These are phyloP conservation scores for Saguinus midas DNA, from an alignment of 2,113 vertebrate genomes.

Conservation along the genomic window DNA sequence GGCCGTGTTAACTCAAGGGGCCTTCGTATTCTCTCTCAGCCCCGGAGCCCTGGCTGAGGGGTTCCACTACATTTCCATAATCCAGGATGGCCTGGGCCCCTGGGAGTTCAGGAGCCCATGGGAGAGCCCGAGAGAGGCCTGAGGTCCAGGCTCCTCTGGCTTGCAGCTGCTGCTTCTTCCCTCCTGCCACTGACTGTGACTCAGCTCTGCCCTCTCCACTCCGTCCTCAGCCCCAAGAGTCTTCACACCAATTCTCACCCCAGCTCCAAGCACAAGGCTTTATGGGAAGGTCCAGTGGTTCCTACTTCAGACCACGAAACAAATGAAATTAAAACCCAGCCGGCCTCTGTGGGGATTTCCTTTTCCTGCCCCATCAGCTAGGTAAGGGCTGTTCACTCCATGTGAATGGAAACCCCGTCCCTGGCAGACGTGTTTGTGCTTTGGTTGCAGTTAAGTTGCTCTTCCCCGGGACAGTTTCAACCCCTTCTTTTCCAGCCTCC, in stretches of 20 bases:
- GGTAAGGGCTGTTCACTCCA: background rate
- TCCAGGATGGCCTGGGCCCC: background rate
- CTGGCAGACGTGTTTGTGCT: background rate
- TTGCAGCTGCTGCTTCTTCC: no score
- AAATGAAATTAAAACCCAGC: background rate
- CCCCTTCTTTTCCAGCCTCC: background rate
- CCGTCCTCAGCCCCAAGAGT: background rate
- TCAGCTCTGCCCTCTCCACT: background rate
- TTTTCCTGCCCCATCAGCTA: rapidly evolving
- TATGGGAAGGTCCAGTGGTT: background rate
- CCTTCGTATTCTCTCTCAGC: background rate
- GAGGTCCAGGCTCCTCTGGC: background rate
- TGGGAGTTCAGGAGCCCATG: background rate
- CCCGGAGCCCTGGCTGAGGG: background rate
- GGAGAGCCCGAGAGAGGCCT: background rate
- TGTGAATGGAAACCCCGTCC: rapidly evolving
- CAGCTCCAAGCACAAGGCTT: background rate
- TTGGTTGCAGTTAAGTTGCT: background rate
- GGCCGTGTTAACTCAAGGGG: background rate
- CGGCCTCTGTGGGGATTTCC: background rate
- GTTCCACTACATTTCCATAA: background rate
- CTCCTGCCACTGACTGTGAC: background rate
- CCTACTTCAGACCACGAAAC: background rate
- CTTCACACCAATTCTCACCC: background rate
- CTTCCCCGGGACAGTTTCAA: background rate